These are phyloP conservation scores for Strigamia transsilvanica DNA, from an alignment of 2,888 invertebrate genomes.

Conservation along the genomic window DNA sequence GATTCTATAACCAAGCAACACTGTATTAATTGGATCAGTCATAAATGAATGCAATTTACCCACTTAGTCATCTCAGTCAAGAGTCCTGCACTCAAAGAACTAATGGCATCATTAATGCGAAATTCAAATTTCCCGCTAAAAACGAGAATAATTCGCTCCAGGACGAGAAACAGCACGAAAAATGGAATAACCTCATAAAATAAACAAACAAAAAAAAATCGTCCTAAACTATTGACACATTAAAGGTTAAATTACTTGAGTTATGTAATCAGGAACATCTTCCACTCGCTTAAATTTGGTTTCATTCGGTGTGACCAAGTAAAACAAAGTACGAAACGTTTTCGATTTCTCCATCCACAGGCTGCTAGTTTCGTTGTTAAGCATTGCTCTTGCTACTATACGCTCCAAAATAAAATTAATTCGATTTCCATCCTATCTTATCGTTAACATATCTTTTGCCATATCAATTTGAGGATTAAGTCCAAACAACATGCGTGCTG, in stretches of 20 bases:
- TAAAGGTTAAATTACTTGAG: slow-evolving; percentile 70
- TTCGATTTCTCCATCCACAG: neutral
- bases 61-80: slow-evolving; percentile 79
- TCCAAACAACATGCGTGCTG: no score
- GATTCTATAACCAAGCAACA: slow-evolving; percentile 46
- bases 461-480: no score
- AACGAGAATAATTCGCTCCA: slow-evolving; percentile 76
- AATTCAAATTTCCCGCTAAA: slow-evolving; percentile 72
- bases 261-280: slow-evolving; percentile 78
- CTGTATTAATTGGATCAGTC: neutral
- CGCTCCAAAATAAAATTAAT: no score
- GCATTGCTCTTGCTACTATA: neutral
- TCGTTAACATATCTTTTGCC: no score
- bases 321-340: slow-evolving; percentile 69
- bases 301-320: slow-evolving; percentile 74
- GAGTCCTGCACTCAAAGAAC: slow-evolving; percentile 78
- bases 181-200: slow-evolving; percentile 62
- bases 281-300: slow-evolving; percentile 72
- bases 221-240: no score
- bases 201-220: no score
- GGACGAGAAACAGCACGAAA: slow-evolving; percentile 63
- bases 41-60: neutral
- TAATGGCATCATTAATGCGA: slow-evolving; percentile 79
- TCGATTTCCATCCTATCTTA: no score
- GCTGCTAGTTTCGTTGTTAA: neutral